Evolutionary conservation across 2,797 vertebrate species (phyloP).

Genomic region (Aphelocoma californica): DNA sequence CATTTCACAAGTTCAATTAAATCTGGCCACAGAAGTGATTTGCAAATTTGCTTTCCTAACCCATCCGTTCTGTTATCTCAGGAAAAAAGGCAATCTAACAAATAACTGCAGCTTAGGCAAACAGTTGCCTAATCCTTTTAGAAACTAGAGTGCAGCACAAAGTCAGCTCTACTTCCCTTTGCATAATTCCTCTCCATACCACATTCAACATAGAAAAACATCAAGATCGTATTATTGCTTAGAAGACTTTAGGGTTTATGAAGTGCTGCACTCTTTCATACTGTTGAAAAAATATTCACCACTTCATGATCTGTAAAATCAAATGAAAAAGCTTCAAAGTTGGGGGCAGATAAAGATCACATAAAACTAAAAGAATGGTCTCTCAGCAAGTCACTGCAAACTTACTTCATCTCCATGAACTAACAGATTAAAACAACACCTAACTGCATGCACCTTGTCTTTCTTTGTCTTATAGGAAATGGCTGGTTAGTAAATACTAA

Average conservation of each 20-base stretch:
- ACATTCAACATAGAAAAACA: neutral
- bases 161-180: neutral
- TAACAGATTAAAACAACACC: neutral
- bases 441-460: neutral
- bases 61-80: neutral
- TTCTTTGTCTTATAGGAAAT: neutral
- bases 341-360: neutral
- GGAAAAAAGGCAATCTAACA: neutral
- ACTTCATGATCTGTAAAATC: neutral
- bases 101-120: neutral
- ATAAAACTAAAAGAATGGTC: neutral
- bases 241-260: neutral
- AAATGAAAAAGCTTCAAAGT: neutral
- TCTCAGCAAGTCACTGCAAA: neutral
- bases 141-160: neutral
- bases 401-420: neutral
- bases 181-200: neutral
- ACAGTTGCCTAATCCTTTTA: neutral
- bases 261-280: neutral
- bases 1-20: neutral
- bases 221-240: neutral
- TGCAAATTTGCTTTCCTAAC: neutral
- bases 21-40: neutral
- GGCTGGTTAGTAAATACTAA: neutral
- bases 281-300: neutral